Base-by-base conservation (phyloP, 37 sponge, comb jelly and placozoan species). In the Beroe ovata region DNA sequence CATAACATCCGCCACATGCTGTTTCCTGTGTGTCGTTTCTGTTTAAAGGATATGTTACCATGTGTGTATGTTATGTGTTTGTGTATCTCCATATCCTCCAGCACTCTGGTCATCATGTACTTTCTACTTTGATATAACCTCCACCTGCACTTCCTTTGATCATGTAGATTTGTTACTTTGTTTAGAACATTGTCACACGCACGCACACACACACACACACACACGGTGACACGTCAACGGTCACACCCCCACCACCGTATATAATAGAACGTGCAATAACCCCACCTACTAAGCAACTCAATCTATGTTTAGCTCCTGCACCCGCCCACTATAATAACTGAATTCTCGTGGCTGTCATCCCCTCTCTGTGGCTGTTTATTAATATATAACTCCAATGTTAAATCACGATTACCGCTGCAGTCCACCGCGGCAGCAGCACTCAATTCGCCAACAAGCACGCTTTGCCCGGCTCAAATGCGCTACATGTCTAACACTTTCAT, bases 381-480 rank as follows among this genome's bases (percentile, higher is more conserved):
- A n/a, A n/a, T n/a, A n/a, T n/a, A n/a, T n/a, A n/a, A n/a, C n/a
- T n/a, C n/a, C n/a, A n/a, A 18, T 66, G 69, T 66, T 66, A 66
- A 66, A 66, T 66, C 69, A 66, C 35, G n/a, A n/a, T n/a, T n/a
- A n/a, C n/a, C n/a, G n/a, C n/a, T n/a, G n/a, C n/a, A n/a, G n/a
- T n/a, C n/a, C n/a, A n/a, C 69, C 30, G 35, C 36, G 26, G 4
- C 63, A 20, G 3, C 69, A 30, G 69, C 69, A 66, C 69, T 66
- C 29, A 1, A 66, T 66, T 66, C 69, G 34, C 69, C 30, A 6
- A 66, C 33, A 66, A 25, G 69, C 69, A 66, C 69, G 69, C 36
- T 33, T 66, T 11, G 29, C 69, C 36, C 8, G 6, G 54, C 54
- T 47, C 54, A 16, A 6, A 30, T 41, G 19, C 19, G 63, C 29